These are phyloP conservation scores for Cololabis saira DNA, from an alignment of 2,113 vertebrate species.

Conservation along the genomic window DNA sequence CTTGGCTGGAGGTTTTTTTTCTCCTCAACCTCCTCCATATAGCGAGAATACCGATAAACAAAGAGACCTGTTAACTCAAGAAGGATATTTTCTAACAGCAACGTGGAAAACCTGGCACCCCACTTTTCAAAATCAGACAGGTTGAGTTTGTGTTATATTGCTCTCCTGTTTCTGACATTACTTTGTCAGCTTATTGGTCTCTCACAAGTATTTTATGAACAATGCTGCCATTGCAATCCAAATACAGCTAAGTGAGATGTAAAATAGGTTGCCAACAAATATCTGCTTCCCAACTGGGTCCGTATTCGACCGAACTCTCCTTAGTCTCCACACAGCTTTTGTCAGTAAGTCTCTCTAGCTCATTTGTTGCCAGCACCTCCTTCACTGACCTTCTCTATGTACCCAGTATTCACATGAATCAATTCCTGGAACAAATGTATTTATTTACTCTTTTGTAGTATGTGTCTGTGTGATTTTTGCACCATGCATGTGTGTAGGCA, in stretches of 20 bases:
- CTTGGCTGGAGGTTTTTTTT: too few relatives aligned
- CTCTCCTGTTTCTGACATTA: too few relatives aligned
- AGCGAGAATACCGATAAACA: too few relatives aligned
- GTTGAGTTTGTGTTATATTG: too few relatives aligned
- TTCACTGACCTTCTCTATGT: background rate
- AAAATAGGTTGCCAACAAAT: conserved; percentile 8
- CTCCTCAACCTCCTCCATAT: too few relatives aligned
- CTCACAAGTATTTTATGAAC: too few relatives aligned
- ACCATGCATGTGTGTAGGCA: conserved; percentile 44
- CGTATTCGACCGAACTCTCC: background rate
- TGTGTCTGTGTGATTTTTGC: conserved; percentile 25
- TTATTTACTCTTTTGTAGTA: background rate
- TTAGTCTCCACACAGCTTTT: background rate
- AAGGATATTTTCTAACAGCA: too few relatives aligned
- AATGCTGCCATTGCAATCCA: background rate
- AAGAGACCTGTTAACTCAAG: too few relatives aligned
- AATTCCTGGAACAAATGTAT: background rate
- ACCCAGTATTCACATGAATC: background rate
- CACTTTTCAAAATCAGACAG: too few relatives aligned
- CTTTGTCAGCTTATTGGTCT: too few relatives aligned
- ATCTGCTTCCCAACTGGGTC: background rate
- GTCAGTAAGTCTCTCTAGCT: conserved; percentile 1
- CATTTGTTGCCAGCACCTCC: background rate
- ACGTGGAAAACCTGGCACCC: too few relatives aligned
- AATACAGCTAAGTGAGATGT: background rate